Conservation (phyloP, 35 echinoderm and acorn worm species). For the Eucidaris tribuloides region DNA sequence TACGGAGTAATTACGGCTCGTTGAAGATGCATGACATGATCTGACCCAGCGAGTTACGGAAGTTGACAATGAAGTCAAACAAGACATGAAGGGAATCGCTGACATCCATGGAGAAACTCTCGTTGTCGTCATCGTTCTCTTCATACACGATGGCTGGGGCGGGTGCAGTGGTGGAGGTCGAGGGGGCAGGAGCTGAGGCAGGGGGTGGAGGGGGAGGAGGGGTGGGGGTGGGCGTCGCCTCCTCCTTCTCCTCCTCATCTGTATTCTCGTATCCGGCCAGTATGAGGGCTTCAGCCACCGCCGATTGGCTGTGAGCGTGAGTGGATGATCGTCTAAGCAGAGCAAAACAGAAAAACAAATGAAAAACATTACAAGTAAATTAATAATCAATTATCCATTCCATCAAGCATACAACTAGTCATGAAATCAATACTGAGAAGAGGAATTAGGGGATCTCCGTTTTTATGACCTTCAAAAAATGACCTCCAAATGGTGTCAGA, state of each 20-base stretch:
- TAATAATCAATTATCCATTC: too few relatives aligned
- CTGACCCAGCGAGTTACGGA: constrained; percentile 73
- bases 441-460: background rate
- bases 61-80: constrained; percentile 59
- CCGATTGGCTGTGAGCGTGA: constrained; percentile 43
- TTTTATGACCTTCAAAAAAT: background rate
- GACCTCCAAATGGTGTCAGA: background rate
- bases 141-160: too few relatives aligned
- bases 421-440: background rate
- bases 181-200: background rate
- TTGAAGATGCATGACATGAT: constrained; percentile 86
- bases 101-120: constrained; percentile 66
- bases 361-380: background rate
- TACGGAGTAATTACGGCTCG: constrained; percentile 57
- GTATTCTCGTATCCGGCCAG: constrained; percentile 53
- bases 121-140: constrained; percentile 81
- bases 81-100: constrained; percentile 58
- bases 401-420: background rate
- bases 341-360: background rate
- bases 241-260: constrained; percentile 53
- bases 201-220: background rate
- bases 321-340: too few relatives aligned
- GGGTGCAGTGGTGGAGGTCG: background rate
- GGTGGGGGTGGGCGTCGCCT: background rate
- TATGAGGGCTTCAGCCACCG: constrained; percentile 46